Evolutionary conservation across 2,888 invertebrate genomes (phyloP).

Genomic region (Drosophila austrosaltans): DNA sequence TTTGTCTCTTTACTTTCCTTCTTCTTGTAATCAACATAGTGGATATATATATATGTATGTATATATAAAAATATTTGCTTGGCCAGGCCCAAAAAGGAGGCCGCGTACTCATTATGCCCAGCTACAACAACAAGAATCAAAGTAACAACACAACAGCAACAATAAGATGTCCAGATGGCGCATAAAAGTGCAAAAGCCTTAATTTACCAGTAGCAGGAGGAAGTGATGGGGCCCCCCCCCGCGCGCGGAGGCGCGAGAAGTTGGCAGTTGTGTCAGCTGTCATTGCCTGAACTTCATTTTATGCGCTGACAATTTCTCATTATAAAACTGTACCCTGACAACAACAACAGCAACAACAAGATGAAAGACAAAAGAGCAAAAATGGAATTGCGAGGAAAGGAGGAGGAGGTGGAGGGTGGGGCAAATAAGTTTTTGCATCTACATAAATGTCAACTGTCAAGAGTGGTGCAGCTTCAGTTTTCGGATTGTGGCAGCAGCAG

Average conservation of each 20-base stretch:
- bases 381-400: not conserved
- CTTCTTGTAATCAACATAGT: conserved; percentile 56
- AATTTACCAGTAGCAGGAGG: conserved; percentile 59
- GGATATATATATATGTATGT: conserved; percentile 24
- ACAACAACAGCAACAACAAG: conserved; percentile 43
- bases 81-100: conserved; percentile 31
- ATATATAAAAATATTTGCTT: conserved; percentile 44
- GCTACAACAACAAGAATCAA: conserved; percentile 9
- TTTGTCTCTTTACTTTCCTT: conserved; percentile 27
- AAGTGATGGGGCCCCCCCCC: too few species aligned
- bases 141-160: conserved; percentile 25
- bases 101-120: conserved; percentile 59
- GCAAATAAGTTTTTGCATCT: conserved; percentile 35
- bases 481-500: conserved; percentile 22
- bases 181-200: conserved; percentile 73
- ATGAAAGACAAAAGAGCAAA: conserved; percentile 40
- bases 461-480: too few species aligned
- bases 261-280: conserved; percentile 62
- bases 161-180: conserved; percentile 52
- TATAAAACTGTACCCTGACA: conserved; percentile 66
- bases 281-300: conserved; percentile 72
- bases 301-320: conserved; percentile 78
- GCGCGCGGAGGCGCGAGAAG: not conserved
- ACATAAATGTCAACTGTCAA: conserved; percentile 71
- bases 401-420: too few species aligned